These are phyloP conservation scores for Triplophysa dalaica DNA, from an alignment of 2,113 vertebrate genomes.

Conservation along the genomic window DNA sequence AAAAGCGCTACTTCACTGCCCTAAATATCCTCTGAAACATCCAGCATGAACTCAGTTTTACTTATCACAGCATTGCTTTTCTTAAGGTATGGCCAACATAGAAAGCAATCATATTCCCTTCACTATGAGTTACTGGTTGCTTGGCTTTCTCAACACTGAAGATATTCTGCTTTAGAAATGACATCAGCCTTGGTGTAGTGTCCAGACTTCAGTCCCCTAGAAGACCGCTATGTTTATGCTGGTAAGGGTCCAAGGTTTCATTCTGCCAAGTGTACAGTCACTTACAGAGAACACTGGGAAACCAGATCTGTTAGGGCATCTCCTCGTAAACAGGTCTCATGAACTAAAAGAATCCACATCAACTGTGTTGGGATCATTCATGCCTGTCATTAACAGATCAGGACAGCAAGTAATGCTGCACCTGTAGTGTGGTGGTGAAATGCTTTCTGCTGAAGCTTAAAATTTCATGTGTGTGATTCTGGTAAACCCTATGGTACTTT, in stretches of 20 bases:
- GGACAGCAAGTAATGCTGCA: background rate
- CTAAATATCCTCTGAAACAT: slow-evolving; percentile 6
- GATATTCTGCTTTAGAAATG: slow-evolving; percentile 59
- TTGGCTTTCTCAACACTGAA: slow-evolving; percentile 56
- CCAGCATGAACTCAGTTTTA: slow-evolving; percentile 5
- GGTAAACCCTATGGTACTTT: too few species aligned
- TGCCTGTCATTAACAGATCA: slow-evolving; percentile 9
- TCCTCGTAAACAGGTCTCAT: slow-evolving; percentile 14
- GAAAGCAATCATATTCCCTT: slow-evolving; percentile 54
- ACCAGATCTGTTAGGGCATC: slow-evolving; percentile 23
- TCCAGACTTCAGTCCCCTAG: slow-evolving; percentile 58
- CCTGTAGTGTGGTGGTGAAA: background rate
- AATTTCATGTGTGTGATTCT: background rate
- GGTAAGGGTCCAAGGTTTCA: slow-evolving; percentile 61
- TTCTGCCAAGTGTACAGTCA: slow-evolving; percentile 55
- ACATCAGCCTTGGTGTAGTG: slow-evolving; percentile 66
- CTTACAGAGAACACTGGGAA: slow-evolving; percentile 24
- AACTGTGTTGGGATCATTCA: background rate
- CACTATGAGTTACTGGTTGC: slow-evolving; percentile 54
- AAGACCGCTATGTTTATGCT: slow-evolving; percentile 66
- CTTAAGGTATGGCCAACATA: background rate
- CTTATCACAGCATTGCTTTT: background rate
- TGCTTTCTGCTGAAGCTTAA: background rate
- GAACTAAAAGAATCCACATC: slow-evolving; percentile 20
- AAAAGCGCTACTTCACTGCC: slow-evolving; percentile 46